Conservation (phyloP, 2,888 invertebrate species). For the Chaitophorus viminalis region DNA sequence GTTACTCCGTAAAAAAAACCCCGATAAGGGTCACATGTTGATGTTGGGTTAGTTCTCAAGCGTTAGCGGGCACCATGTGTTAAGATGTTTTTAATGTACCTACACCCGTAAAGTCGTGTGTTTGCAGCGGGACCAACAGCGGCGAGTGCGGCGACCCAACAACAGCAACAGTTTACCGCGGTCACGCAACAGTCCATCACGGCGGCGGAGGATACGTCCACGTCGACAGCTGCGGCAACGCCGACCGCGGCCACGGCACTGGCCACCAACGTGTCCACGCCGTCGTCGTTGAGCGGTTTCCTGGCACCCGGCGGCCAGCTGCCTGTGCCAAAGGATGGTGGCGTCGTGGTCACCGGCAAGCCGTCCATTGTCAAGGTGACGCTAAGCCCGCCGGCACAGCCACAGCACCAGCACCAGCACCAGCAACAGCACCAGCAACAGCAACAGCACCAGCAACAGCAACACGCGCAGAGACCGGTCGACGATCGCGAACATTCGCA, state of each 20-base stretch:
- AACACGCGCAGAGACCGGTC: background rate
- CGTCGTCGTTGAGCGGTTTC: conserved; percentile 73
- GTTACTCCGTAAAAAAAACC: too few species aligned
- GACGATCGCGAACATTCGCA: background rate
- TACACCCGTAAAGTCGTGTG: conserved; percentile 28
- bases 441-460: too few species aligned
- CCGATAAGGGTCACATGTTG: too few species aligned
- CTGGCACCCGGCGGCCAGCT: conserved; percentile 73
- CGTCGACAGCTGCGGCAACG: background rate
- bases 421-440: too few species aligned
- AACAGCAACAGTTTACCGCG: conserved; percentile 9
- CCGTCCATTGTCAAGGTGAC: conserved; percentile 67
- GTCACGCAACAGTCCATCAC: background rate
- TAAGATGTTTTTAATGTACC: too few species aligned
- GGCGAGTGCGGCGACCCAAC: conserved; percentile 19
- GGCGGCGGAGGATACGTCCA: background rate
- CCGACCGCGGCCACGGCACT: background rate
- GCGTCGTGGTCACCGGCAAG: conserved; percentile 67
- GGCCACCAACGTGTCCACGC: conserved; percentile 57
- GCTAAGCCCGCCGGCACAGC: conserved; percentile 66
- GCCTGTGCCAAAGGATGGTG: conserved; percentile 65
- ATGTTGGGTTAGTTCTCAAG: too few species aligned
- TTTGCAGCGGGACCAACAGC: conserved; percentile 14
- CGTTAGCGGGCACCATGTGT: too few species aligned
- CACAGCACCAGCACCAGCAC: conserved; percentile 65